Evolutionary conservation across 2,888 invertebrate species (phyloP).

Genomic region (Andrena marginata): DNA sequence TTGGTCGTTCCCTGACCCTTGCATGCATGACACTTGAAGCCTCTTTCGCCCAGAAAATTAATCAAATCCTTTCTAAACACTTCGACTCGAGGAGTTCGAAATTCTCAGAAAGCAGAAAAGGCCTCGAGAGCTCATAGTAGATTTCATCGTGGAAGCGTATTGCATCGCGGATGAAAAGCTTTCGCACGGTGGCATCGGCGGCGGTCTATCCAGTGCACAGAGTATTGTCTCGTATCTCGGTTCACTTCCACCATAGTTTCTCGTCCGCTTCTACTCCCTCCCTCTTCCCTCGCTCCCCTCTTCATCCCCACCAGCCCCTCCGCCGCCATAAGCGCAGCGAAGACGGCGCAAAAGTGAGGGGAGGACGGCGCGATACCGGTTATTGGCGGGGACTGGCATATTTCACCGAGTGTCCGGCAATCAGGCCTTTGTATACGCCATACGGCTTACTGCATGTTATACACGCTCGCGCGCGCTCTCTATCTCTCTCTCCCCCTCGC

Average conservation of each 20-base stretch:
- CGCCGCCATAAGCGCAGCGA: constrained; percentile 34
- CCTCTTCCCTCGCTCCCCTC: constrained; percentile 9
- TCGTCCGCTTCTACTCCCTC: constrained; percentile 37
- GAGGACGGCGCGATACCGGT: constrained; percentile 80
- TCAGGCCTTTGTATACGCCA: constrained; percentile 75
- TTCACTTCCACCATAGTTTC: constrained; percentile 54
- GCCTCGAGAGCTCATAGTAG: not conserved
- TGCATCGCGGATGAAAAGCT: constrained; percentile 18
- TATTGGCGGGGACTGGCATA: constrained; percentile 81
- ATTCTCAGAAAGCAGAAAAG: not conserved
- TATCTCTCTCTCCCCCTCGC: constrained; percentile 32
- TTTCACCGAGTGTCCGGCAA: constrained; percentile 79
- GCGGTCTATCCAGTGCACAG: constrained; percentile 32
- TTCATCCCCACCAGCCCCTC: not conserved
- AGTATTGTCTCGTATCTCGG: constrained; percentile 64
- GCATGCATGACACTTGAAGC: not conserved
- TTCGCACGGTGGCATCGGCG: constrained; percentile 36
- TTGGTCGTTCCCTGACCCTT: constrained; percentile 24
- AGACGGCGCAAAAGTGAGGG: constrained; percentile 70
- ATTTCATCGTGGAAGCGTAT: constrained; percentile 1
- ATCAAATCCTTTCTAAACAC: not conserved
- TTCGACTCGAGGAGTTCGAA: not conserved
- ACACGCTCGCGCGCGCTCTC: constrained; percentile 44
- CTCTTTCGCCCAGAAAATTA: not conserved
- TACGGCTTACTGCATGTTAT: constrained; percentile 60